phyloP scores from a whole-genome alignment of 2,888 invertebrate species.

The Andrena hattorfiana region DNA sequence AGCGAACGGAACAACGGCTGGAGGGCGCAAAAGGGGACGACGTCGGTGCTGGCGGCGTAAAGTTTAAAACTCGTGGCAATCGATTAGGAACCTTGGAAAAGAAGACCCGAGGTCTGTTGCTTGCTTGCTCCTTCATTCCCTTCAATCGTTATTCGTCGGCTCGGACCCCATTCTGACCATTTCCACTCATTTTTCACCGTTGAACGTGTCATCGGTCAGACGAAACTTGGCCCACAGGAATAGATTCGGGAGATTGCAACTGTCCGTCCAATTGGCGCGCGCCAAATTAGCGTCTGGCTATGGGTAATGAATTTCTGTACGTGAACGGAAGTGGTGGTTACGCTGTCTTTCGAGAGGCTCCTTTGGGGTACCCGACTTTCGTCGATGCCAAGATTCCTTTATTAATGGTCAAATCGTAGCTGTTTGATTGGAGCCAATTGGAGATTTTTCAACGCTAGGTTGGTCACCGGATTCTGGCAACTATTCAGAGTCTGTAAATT shows the following conservation, averaged over 20 bases:
- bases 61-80: slow-evolving; percentile 82
- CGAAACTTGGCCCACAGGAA: not conserved
- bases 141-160: slow-evolving; percentile 23
- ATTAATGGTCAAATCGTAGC: slow-evolving; percentile 41
- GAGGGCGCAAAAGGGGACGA: slow-evolving; percentile 63
- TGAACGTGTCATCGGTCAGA: slow-evolving; percentile 2
- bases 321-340: slow-evolving; percentile 17
- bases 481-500: slow-evolving; percentile 32
- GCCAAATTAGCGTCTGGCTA: slow-evolving; percentile 33
- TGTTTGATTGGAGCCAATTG: slow-evolving; percentile 28
- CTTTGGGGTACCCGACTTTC: not conserved
- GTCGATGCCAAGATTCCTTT: slow-evolving; percentile 41
- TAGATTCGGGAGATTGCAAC: slow-evolving; percentile 5
- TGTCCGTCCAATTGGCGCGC: not conserved
- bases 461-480: slow-evolving; percentile 44
- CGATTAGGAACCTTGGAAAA: slow-evolving; percentile 80
- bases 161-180: slow-evolving; percentile 2
- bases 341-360: not conserved
- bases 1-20: slow-evolving; percentile 79
- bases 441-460: slow-evolving; percentile 18
- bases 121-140: slow-evolving; percentile 41
- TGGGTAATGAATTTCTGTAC: slow-evolving; percentile 25
- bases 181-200: slow-evolving; percentile 6
- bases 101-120: slow-evolving; percentile 64
- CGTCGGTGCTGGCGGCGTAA: slow-evolving; percentile 73